These are phyloP conservation scores for Sceliomorpha sp. DNA, from an alignment of 2,888 invertebrate genomes.

Conservation along the genomic window DNA sequence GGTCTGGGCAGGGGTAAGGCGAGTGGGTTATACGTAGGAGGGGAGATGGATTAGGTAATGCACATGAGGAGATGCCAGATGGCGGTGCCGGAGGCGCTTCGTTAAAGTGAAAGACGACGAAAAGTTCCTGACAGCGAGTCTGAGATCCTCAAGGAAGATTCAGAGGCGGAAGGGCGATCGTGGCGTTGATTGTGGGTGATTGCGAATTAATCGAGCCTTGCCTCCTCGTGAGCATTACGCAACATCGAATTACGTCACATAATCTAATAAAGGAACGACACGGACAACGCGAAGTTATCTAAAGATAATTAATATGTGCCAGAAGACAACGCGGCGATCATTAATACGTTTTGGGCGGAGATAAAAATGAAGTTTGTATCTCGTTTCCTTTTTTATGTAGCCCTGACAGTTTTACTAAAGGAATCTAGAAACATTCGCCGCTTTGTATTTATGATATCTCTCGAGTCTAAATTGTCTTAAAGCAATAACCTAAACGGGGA, in stretches of 20 bases:
- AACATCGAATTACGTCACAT: slow-evolving; percentile 35
- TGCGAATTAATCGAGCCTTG: slow-evolving; percentile 49
- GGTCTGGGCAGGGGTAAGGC: too few relatives aligned
- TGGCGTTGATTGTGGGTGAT: slow-evolving; percentile 44
- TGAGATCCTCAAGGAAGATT: slow-evolving; percentile 33
- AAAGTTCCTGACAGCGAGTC: slow-evolving; percentile 14
- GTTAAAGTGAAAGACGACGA: slow-evolving; percentile 32
- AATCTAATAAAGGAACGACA: slow-evolving; percentile 28
- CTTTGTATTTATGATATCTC: too few relatives aligned
- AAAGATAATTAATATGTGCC: neutral
- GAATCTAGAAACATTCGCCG: too few relatives aligned
- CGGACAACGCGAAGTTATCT: slow-evolving; percentile 19
- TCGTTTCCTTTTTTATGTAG: too few relatives aligned
- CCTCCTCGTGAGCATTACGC: slow-evolving; percentile 33
- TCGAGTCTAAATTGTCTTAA: too few relatives aligned
- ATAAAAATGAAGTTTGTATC: too few relatives aligned
- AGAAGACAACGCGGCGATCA: slow-evolving; percentile 20
- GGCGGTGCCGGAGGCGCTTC: slow-evolving; percentile 38
- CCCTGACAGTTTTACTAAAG: too few relatives aligned
- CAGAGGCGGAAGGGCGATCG: slow-evolving; percentile 53
- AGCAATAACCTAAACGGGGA: too few relatives aligned
- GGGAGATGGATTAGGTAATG: slow-evolving; percentile 44
- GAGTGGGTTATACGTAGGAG: slow-evolving; percentile 11
- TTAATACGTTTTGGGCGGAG: slow-evolving; percentile 6
- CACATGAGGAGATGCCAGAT: slow-evolving; percentile 41